Percentiles rank a stretch among this genome's conserved stretches.
Evolutionary conservation across 2,888 invertebrate species (phyloP).

Genomic region (Dinocampus coccinellae): DNA sequence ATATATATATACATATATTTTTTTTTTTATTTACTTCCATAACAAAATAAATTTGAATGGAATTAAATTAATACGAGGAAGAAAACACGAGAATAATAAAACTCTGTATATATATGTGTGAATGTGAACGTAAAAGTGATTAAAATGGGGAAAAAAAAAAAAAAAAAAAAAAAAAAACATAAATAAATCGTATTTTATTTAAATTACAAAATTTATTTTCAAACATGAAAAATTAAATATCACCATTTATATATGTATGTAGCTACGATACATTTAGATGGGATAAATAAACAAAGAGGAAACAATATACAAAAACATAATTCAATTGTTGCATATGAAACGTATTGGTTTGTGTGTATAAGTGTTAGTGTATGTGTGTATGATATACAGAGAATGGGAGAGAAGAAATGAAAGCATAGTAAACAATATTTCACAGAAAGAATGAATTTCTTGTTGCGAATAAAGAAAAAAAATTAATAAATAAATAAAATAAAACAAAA

Average conservation of each 20-base stretch:
- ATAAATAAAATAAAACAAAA: too few relatives aligned
- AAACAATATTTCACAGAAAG: constrained; percentile 6
- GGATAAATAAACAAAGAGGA: not conserved
- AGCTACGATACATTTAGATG: too few relatives aligned
- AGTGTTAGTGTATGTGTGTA: constrained; percentile 23
- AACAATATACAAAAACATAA: not conserved
- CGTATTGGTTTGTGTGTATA: not conserved
- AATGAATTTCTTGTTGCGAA: too few relatives aligned
- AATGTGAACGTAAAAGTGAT: not conserved
- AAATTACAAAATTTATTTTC: not conserved
- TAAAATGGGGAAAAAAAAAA: too few relatives aligned
- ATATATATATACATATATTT: too few relatives aligned
- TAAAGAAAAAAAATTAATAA: too few relatives aligned
- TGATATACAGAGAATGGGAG: constrained; percentile 24
- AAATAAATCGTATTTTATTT: not conserved
- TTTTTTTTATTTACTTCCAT: not conserved
- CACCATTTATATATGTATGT: too few relatives aligned
- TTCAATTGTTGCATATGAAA: not conserved
- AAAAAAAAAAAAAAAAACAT: not conserved
- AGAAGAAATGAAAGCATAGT: not conserved
- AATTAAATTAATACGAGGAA: not conserved
- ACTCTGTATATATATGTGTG: not conserved
- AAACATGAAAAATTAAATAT: not conserved
- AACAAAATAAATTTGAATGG: not conserved
- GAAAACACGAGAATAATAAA: too few relatives aligned